Evolutionary conservation across 2,888 invertebrate species (phyloP).

Genomic region (Andrena bicolor): DNA sequence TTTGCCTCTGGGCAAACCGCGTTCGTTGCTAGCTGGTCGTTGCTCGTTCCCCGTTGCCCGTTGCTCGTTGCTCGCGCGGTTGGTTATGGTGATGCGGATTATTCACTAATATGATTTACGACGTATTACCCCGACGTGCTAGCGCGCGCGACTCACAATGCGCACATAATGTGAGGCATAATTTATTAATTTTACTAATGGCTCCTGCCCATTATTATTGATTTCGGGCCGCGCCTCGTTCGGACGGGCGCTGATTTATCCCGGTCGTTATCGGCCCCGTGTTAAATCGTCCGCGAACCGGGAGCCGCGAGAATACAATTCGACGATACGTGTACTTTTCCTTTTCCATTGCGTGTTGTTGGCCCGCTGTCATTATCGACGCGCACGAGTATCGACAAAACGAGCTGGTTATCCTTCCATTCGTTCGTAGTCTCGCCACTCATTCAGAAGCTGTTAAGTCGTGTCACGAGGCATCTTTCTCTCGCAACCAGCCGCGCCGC

Average conservation of each 20-base stretch:
- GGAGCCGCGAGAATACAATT: conserved; percentile 76
- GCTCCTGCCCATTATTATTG: conserved; percentile 85
- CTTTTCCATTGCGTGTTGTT: conserved; percentile 66
- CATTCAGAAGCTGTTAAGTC: conserved; percentile 22
- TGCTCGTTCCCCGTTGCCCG: conserved; percentile 53
- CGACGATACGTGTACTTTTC: conserved; percentile 72
- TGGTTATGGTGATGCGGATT: conserved; percentile 85
- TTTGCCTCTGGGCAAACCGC: conserved; percentile 78
- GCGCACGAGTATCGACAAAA: conserved; percentile 47
- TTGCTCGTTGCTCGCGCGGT: conserved; percentile 71
- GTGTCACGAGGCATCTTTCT: conserved; percentile 7
- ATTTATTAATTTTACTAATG: conserved; percentile 86
- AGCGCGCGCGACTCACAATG: conserved; percentile 82
- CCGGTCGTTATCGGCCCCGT: conserved; percentile 83
- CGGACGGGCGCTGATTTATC: conserved; percentile 83
- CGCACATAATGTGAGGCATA: conserved; percentile 85
- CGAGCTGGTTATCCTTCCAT: conserved; percentile 9
- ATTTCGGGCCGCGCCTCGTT: conserved; percentile 81
- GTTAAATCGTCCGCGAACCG: conserved; percentile 81
- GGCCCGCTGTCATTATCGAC: conserved; percentile 42
- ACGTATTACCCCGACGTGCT: conserved; percentile 81
- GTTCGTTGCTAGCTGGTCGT: conserved; percentile 64
- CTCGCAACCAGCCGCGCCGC: not conserved
- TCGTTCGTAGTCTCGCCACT: conserved; percentile 9
- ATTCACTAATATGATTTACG: conserved; percentile 85